Base-by-base conservation (phyloP, 2,113 vertebrate genomes). In the Abramis brama region DNA sequence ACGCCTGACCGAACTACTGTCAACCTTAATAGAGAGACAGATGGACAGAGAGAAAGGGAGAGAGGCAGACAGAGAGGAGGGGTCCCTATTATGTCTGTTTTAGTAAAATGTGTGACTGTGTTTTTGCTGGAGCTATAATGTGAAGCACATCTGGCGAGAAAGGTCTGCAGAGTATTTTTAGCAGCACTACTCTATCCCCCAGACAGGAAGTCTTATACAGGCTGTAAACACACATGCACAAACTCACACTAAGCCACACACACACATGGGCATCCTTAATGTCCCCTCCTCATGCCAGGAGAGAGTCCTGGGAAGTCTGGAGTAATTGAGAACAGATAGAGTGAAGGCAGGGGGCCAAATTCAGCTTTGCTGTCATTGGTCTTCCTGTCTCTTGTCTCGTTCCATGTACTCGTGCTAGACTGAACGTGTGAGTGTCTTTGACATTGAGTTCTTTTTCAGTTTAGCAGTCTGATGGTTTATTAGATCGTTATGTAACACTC, bases 101-200 rank as follows among this genome's bases (percentile, higher is more conserved):
- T 47, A 52, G 77, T 82, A 15, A 79, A 77, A 36, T 68, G 23
- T 75, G 27, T 71, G 71, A 55, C 45, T 83, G 59, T 79, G 68
- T 77, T 36, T 86, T 85, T 76, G 36, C n/a, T 90, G 83, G 39
- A 66, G 71, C 64, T 60, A 11, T 85, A 86, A 91, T 88, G 66
- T 84, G 89, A 86, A 86, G 55, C 88, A 90, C 91, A 90, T 91
- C 91, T 91, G 88, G 87, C 74, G 79, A 75, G 33, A 43, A 43
- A 81, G 84, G 71, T 52, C 71, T 73, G 62, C 15, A 13, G 79
- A 60, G 79, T 91, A 91, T 91, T 91, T 91, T 91, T 91, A 91
- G 89, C 84, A 82, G 55, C 76, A 75, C 62, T 75, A 52, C 87
- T 85, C 77, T 87, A 80, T 87, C 84, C 89, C 59, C 60, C 76